phyloP scores from a whole-genome alignment of 2,113 vertebrate species.

The Cichladusa arquata region DNA sequence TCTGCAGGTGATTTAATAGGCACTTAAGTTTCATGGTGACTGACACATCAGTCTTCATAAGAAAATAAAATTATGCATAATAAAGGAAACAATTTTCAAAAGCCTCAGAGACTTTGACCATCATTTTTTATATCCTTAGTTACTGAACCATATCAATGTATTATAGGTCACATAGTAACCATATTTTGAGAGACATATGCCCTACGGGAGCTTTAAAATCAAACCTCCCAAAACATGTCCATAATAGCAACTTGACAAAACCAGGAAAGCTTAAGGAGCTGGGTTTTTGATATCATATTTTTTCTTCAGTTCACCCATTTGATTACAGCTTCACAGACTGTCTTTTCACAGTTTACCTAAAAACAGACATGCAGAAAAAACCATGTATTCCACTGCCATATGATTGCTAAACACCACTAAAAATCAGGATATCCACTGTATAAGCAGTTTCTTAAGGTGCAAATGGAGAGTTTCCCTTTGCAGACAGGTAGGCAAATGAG shows the following conservation, averaged over 20 bases:
- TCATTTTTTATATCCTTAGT: not conserved
- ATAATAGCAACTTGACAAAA: not conserved
- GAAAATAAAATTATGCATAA: not conserved
- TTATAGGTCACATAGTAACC: not conserved
- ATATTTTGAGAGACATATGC: not conserved
- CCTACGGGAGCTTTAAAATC: not conserved
- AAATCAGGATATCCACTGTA: not conserved
- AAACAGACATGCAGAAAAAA: not conserved
- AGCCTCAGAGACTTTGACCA: not conserved
- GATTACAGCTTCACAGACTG: not conserved
- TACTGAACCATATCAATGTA: not conserved
- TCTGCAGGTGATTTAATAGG: constrained; percentile 3
- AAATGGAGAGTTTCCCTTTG: not conserved
- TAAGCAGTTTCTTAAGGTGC: not conserved
- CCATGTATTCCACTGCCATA: not conserved
- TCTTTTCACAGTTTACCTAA: not conserved
- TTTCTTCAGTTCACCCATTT: not conserved
- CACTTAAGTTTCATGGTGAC: not conserved
- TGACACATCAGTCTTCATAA: not conserved
- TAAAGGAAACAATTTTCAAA: not conserved
- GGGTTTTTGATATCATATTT: not conserved
- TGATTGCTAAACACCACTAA: not conserved
- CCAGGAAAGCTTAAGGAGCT: not conserved
- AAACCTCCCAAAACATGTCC: not conserved
- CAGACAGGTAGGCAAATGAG: not conserved